Base-by-base conservation (phyloP, 2,797 vertebrate genomes). In the Myripristis jacobus region DNA sequence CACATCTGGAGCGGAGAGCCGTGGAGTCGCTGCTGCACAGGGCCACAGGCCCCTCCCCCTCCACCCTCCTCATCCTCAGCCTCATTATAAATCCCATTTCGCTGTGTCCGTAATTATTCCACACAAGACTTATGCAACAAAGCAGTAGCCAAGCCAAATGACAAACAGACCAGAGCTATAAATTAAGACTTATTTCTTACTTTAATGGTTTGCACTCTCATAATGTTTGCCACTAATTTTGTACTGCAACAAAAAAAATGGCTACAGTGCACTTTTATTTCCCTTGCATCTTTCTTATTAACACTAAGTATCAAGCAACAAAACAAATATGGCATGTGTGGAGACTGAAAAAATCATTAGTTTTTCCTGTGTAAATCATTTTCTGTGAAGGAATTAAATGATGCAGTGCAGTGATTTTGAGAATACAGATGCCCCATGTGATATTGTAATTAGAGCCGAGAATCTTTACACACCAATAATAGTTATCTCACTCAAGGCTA, bases 101-200 rank as follows among this genome's bases (percentile, higher is more conserved):
- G 75, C 88, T 86, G 82, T 87, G 81, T 91, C 88, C 79, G 59
- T 91, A 93, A 93, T 94, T 90, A 89, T 91, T 86, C 88, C 86
- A 64, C 91, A 92, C 88, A 83, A 83, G 85, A n/a, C 88, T 89
- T 88, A 84, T 79, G 85, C 89, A 92, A 92, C 92, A 93, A 89
- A 88, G 89, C 89, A 92, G 93, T 93, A 94, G 93, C 91, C 87
- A 82, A 92, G 89, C 87, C 90, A 93, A 94, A 94, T 92, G 91
- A 93, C 93, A 93, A 94, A 93, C 94, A 94, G 93, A 91, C 90
- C 89, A 73, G 43, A 74, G 84, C 75, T 79, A 90, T 94, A 93
- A 94, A 94, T 93, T 94, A 93, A 88, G 76, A 89, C 87, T 84
- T 88, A 83, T 87, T 90, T 83, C 80, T 85, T 76, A 73, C 80